These are phyloP conservation scores for Suncus etruscus DNA, from an alignment of 2,113 vertebrate genomes.

Conservation along the genomic window DNA sequence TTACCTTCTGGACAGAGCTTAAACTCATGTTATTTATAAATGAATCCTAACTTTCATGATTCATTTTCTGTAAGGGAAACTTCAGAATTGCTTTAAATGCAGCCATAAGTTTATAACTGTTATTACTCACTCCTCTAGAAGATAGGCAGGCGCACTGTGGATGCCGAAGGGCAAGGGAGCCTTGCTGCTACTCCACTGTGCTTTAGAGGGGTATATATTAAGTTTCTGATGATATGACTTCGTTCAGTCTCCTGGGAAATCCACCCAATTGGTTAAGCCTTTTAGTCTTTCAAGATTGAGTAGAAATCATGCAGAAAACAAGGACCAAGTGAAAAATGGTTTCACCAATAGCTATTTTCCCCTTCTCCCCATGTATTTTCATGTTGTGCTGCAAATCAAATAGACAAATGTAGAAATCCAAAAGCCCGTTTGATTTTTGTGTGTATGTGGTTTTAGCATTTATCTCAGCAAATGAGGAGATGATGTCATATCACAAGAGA, in stretches of 20 bases:
- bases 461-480: constrained; percentile 58
- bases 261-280: not conserved
- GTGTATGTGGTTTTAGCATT: not conserved
- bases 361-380: not conserved
- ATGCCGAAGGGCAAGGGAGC: not conserved
- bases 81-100: constrained; percentile 10
- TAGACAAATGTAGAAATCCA: constrained; percentile 51
- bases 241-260: not conserved
- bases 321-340: not conserved
- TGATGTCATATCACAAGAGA: constrained; percentile 75
- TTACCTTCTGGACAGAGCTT: constrained; percentile 12
- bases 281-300: not conserved
- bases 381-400: constrained; percentile 13
- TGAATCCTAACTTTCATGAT: not conserved
- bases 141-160: not conserved
- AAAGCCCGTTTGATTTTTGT: constrained; percentile 31
- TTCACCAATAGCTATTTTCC: not conserved
- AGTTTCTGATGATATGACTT: not conserved
- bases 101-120: not conserved
- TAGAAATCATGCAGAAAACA: constrained; percentile 42
- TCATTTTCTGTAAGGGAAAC: constrained; percentile 32
- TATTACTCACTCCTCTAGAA: not conserved
- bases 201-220: not conserved
- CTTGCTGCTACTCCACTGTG: not conserved
- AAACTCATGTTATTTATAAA: constrained; percentile 34